Conservation (phyloP, 2,888 invertebrate species). For the Mesorhabditis spiculigera region DNA sequence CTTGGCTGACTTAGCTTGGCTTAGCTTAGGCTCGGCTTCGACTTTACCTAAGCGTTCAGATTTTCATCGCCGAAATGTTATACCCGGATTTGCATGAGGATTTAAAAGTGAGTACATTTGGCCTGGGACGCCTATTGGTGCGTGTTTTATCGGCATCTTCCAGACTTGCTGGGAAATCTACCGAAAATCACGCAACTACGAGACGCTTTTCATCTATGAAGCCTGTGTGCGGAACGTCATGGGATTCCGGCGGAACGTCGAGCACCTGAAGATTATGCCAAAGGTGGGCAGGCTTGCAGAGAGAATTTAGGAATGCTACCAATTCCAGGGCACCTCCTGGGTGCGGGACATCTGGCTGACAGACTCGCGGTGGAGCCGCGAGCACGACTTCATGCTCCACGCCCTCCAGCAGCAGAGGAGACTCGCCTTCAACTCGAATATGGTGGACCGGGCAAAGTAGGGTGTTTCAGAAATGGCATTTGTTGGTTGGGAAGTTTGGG, state of each 20-base stretch:
- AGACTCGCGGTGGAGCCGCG: constrained; percentile 21
- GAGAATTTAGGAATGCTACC: not conserved
- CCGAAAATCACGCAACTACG: constrained; percentile 24
- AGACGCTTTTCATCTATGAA: constrained; percentile 40
- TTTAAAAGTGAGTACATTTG: not conserved
- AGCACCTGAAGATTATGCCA: constrained; percentile 21
- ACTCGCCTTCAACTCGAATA: constrained; percentile 12
- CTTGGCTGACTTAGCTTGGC: too few species aligned
- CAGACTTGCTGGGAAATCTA: constrained; percentile 23
- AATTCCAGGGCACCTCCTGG: constrained; percentile 27
- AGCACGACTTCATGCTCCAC: constrained; percentile 33
- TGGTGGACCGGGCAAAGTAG: constrained; percentile 12
- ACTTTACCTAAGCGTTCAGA: not conserved
- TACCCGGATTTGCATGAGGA: constrained; percentile 6
- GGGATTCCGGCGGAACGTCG: constrained; percentile 26
- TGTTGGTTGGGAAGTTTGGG: too few species aligned
- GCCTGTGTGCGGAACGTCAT: constrained; percentile 39
- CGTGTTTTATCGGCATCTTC: not conserved
- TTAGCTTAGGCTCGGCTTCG: too few species aligned
- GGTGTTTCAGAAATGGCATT: too few species aligned
- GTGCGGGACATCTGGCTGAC: constrained; percentile 31
- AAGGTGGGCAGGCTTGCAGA: constrained; percentile 18
- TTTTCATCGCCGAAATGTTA: constrained; percentile 2
- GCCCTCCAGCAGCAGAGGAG: constrained; percentile 23
- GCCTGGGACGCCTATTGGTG: not conserved